Percentiles rank a stretch among this genome's conserved stretches.
Evolutionary conservation across 1,140 invertebrate genomes (phyloP).

Genomic region (Leptoteleia sp.): DNA sequence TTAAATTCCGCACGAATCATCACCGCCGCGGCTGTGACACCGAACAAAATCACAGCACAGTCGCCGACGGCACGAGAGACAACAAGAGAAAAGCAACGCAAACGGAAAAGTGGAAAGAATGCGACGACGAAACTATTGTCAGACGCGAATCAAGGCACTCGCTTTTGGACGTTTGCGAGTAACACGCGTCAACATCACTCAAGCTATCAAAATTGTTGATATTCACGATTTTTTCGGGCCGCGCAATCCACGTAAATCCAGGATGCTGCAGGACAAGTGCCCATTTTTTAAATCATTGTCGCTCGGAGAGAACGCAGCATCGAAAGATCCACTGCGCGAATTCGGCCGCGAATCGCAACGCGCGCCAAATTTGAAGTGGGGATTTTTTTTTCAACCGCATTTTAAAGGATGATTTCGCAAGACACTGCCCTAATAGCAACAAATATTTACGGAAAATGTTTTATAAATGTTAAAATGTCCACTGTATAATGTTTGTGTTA

Average conservation of each 20-base stretch:
- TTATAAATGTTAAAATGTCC: too few species aligned
- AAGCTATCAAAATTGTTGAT: slow-evolving; percentile 24
- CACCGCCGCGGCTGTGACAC: background rate
- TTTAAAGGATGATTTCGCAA: too few species aligned
- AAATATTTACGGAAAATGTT: too few species aligned
- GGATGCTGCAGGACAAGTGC: slow-evolving; percentile 18
- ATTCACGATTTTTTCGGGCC: slow-evolving; percentile 28
- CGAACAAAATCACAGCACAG: background rate
- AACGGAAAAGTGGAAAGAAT: slow-evolving; percentile 6
- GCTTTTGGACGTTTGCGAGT: slow-evolving; percentile 10
- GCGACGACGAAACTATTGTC: slow-evolving; percentile 11
- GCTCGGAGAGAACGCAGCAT: background rate
- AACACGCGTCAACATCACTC: slow-evolving; percentile 38
- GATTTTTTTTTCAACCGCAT: too few species aligned
- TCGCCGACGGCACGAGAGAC: slow-evolving; percentile 1
- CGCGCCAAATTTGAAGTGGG: slow-evolving; percentile 11
- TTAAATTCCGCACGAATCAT: background rate
- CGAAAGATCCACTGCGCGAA: slow-evolving; percentile 3
- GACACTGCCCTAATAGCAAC: too few species aligned
- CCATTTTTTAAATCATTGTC: slow-evolving; percentile 32
- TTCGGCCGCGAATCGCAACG: background rate
- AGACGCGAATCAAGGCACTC: background rate
- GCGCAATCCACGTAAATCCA: slow-evolving; percentile 21
- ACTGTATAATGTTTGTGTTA: too few species aligned
- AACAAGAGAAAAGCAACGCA: background rate